Conservation (phyloP, 2,797 vertebrate species). For the Falco biarmicus region DNA sequence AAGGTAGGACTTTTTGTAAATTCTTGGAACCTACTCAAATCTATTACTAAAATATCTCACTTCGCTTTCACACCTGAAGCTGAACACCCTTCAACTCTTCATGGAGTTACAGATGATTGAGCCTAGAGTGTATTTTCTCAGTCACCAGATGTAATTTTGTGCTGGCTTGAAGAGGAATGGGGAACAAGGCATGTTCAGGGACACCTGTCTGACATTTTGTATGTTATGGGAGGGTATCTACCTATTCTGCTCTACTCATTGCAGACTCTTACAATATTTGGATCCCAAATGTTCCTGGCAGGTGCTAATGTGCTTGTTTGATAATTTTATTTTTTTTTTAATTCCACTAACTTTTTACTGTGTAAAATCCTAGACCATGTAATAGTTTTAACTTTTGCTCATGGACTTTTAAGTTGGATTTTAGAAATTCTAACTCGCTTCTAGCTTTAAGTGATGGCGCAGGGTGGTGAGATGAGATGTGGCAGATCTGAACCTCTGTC, state of each 20-base stretch:
- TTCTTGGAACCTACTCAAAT: neutral
- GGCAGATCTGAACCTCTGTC: neutral
- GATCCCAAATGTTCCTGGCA: neutral
- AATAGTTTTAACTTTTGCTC: neutral
- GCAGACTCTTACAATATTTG: neutral
- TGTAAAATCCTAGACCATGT: neutral
- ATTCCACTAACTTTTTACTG: neutral
- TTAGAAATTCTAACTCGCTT: neutral
- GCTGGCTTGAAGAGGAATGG: neutral
- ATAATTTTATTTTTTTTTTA: neutral
- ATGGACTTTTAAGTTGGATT: neutral
- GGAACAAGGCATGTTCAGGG: neutral
- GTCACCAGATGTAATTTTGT: neutral
- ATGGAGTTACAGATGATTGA: constrained; percentile 19
- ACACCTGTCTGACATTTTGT: neutral
- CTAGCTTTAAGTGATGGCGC: neutral
- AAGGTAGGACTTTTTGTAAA: neutral
- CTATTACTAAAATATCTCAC: neutral
- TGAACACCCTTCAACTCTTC: neutral
- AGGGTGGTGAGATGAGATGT: neutral
- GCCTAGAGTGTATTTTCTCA: neutral
- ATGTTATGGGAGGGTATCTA: neutral
- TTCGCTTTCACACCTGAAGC: neutral
- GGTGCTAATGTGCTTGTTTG: neutral
- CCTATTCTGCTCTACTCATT: neutral